phyloP scores from a whole-genome alignment of 2,113 vertebrate species.

The Deroptyus accipitrinus region DNA sequence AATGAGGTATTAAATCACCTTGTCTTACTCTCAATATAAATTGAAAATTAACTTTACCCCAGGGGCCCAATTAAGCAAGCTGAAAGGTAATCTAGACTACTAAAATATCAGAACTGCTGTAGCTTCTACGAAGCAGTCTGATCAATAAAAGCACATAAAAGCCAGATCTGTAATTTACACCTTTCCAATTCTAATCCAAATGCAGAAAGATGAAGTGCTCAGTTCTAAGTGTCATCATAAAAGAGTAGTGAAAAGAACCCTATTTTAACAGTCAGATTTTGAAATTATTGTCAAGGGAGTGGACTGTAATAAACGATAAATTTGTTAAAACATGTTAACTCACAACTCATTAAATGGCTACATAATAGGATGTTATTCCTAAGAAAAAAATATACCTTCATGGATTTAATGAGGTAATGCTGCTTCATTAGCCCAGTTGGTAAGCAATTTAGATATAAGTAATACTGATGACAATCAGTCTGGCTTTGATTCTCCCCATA shows the following conservation, averaged over 20 bases:
- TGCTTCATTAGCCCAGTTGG: neutral
- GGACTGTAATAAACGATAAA: neutral
- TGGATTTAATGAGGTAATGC: neutral
- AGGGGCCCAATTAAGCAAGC: conserved; percentile 63
- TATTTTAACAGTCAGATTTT: conserved; percentile 57
- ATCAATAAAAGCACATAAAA: conserved; percentile 71
- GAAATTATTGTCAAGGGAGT: conserved; percentile 41
- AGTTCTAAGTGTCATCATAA: conserved; percentile 39
- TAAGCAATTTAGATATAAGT: neutral
- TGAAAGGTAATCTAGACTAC: conserved; percentile 33
- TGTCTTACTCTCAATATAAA: conserved; percentile 47
- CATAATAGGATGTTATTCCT: conserved; percentile 16
- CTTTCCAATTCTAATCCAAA: conserved; percentile 24
- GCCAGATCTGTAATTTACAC: conserved; percentile 60
- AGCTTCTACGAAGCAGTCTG: neutral
- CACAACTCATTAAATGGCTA: conserved; percentile 38
- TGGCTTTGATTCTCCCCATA: neutral
- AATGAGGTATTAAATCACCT: neutral
- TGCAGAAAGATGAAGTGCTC: conserved; percentile 44
- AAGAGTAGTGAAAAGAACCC: neutral
- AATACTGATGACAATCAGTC: neutral
- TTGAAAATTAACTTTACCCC: conserved; percentile 61
- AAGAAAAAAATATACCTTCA: neutral
- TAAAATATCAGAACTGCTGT: neutral
- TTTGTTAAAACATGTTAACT: conserved; percentile 53